Evolutionary conservation across 1,140 invertebrate species (phyloP), one percentile per base, ranked within the genome.

Genomic region (Rhopalosiphum maidis): DNA sequence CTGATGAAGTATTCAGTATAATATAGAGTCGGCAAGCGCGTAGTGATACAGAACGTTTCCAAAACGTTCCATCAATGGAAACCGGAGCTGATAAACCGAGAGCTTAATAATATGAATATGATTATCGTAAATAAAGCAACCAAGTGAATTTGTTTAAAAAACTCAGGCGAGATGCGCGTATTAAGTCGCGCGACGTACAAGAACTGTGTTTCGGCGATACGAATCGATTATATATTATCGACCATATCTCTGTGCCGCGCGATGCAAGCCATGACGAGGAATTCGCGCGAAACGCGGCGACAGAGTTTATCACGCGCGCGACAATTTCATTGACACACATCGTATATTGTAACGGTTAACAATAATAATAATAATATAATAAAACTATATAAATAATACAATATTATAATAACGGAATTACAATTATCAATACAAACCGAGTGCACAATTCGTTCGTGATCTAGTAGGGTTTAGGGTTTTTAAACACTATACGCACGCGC

Each of bases 181-280:
- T 18, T 9, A 18, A 77, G 30, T n/a, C 30, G 15, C 3, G 15
- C 30, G n/a, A n/a, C 15, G 60, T n/a, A 77, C 60, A n/a, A 77
- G n/a, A 77, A n/a, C 15, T 77, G 60, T 77, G 60, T n/a, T 77
- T 5, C 60, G 18, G 60, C 15, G 60, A 77, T 68, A 35, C n/a
- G 46, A 88, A 88, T 88, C 86, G 86, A 87, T 89, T 88, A 54
- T 4, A 87, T n/a, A n/a, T n/a, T n/a, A n/a, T n/a, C n/a, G n/a
- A 77, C n/a, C 60, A n/a, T 51, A 55, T 46, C 1, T 55, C 22
- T 25, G 15, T n/a, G 15, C 60, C 15, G 15, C 30, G 7, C 15
- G 60, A 51, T 30, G 25, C 18, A 37, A 41, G 21, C 89, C 37
- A 25, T 90, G 89, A 90, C 89, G 41, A 90, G 89, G 55, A 90